A percentile compares a stretch with the other conserved stretches of the same genome.
These are phyloP conservation scores for Actinostola sp. DNA, from an alignment of 92 coral and sea anemone species.

Conservation along the genomic window DNA sequence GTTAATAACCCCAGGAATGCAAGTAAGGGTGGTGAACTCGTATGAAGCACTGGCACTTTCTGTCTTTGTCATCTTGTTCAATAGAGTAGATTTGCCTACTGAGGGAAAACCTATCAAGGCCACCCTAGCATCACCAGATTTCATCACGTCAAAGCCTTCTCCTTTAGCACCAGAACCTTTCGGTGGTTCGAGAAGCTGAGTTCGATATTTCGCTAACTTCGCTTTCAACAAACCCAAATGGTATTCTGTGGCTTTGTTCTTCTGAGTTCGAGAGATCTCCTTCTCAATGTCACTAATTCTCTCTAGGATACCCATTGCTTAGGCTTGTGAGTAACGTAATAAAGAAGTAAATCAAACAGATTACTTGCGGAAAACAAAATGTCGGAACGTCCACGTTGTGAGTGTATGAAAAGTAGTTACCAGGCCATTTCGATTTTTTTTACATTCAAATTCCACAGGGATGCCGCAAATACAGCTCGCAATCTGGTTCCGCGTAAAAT, in stretches of 20 bases:
- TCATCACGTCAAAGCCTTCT: slow-evolving; percentile 99
- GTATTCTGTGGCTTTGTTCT: slow-evolving; percentile 97
- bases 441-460: slow-evolving; percentile 11
- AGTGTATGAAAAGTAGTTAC: not conserved
- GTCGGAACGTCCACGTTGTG: slow-evolving; percentile 34
- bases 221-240: slow-evolving; percentile 95
- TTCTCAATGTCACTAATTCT: slow-evolving; percentile 91
- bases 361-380: slow-evolving; percentile 4
- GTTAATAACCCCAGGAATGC: slow-evolving; percentile 97
- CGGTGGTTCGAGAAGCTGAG: slow-evolving; percentile 91
- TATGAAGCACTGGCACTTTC: slow-evolving; percentile 90
- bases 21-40: slow-evolving; percentile 95
- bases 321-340: not conserved
- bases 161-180: slow-evolving; percentile 90
- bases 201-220: slow-evolving; percentile 94
- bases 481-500: too few relatives aligned
- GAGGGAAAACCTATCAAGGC: slow-evolving; percentile 98
- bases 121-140: slow-evolving; percentile 99
- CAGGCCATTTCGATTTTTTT: not conserved
- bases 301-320: slow-evolving; percentile 90
- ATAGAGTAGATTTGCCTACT: slow-evolving; percentile 93
- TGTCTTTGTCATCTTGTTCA: slow-evolving; percentile 88
- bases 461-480: not conserved
- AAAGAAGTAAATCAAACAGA: not conserved
- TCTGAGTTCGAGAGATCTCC: slow-evolving; percentile 97